These are phyloP conservation scores for Copidosoma aretas DNA, from an alignment of 2,888 invertebrate species.

Conservation along the genomic window DNA sequence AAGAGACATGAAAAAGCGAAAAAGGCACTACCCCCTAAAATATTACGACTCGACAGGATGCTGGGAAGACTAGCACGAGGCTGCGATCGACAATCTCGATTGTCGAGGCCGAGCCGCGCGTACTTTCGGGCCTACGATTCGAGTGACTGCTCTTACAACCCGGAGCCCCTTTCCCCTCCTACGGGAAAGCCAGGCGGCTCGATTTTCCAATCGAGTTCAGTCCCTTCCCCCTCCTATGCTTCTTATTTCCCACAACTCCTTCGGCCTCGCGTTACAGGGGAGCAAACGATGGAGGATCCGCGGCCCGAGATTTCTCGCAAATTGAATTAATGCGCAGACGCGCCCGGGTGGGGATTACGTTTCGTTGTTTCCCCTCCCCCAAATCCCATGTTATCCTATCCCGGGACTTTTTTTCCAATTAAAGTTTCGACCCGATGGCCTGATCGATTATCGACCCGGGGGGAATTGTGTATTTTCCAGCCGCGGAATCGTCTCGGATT, in stretches of 20 bases:
- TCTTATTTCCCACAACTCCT: not conserved
- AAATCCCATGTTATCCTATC: too few relatives aligned
- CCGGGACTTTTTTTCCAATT: too few relatives aligned
- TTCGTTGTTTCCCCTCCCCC: not conserved
- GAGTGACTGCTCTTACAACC: constrained; percentile 33
- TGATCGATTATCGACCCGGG: too few relatives aligned
- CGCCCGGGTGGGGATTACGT: not conserved
- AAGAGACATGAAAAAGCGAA: too few relatives aligned
- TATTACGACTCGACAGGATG: too few relatives aligned
- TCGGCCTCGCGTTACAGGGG: not conserved
- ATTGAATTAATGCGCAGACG: constrained; percentile 11
- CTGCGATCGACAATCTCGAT: constrained; percentile 30
- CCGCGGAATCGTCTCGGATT: too few relatives aligned
- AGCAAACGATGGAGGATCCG: constrained; percentile 6
- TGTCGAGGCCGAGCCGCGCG: constrained; percentile 36
- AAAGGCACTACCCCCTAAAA: too few relatives aligned
- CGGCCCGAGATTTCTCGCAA: constrained; percentile 6
- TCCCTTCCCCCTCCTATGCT: not conserved
- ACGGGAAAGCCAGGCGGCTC: constrained; percentile 22
- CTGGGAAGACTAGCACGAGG: not conserved
- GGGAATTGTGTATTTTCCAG: too few relatives aligned
- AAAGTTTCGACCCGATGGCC: too few relatives aligned
- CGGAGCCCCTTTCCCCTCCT: constrained; percentile 11
- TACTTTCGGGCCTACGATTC: constrained; percentile 38
- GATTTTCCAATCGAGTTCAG: constrained; percentile 31